Evolutionary conservation across 35 echinoderm and acorn worm species (phyloP), one percentile per base, ranked within the genome.

Genomic region (Anneissia japonica): DNA sequence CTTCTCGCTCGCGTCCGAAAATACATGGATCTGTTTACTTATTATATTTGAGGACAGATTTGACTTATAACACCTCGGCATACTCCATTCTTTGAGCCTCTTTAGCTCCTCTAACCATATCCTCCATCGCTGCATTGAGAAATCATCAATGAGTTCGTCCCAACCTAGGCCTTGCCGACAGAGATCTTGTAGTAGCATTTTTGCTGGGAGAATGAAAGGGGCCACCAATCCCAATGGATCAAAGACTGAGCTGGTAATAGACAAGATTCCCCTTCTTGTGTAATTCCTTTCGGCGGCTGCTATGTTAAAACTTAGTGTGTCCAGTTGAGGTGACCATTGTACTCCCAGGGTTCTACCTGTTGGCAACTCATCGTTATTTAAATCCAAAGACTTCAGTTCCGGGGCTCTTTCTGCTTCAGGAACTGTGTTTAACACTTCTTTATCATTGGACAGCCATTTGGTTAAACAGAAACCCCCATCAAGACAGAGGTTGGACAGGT

Each of bases 111-210:
- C 1, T 32, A 84, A 84, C 82, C 82, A 84, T 34, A 13, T 11
- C 12, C 34, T 38, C 85, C 85, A 87, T 19, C 7, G 34, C 31
- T 79, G 74, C 38, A 46, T 11, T 28, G 26, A 34, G 9, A 30
- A 72, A 4, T 36, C 72, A 37, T 86, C 84, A 17, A 86, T 74
- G 29, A 73, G 84, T 32, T 86, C 64, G 41, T 86, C 84, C 84
- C 84, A 86, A 30, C 38, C 84, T 0, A 77, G 16, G 19, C 30
- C 39, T 38, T 77, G 33, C 5, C 74, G 4, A 46, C 84, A 86
- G 30, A 77, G 5, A 31, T 76, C 75, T 39, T 86, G 84, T 31
- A 86, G 33, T 30, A 86, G 84, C 5, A 77, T 41, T 39, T 78
- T 86, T 23, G 84, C 84, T 28, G 39, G 36, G 2, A 86, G 31